Evolutionary conservation across 2,888 invertebrate genomes (phyloP), one percentile per base, ranked within the genome.

Genomic region (Anorthoa munda): DNA sequence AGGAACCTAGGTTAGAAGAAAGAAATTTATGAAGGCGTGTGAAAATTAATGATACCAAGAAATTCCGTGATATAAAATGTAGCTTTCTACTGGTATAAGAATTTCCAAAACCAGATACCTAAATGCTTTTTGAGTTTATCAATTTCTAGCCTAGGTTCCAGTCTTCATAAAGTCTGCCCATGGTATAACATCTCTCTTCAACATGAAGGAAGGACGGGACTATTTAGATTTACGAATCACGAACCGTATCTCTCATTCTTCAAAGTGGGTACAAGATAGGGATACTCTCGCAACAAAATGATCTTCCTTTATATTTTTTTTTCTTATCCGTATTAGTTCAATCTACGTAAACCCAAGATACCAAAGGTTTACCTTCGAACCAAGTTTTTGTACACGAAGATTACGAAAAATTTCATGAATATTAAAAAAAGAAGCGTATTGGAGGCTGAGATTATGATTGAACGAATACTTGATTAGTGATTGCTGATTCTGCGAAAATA

Each of bases 401-500:
- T 87, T 84, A 81, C 67, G 68, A 69, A 60, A 81, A 82, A 83
- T 74, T 87, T 81, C 70, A 86, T 87, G 88, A 86, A 86, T 86
- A 86, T 86, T 83, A 78, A 86, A 84, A 85, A 85, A 76, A 75
- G 70, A 76, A 75, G 72, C 87, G 76, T 82, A 87, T 87, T 81
- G 81, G 64, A 73, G 64, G 79, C 78, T 65, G 60, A 50, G 85
- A 86, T 89, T 87, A 87, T 84, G 84, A 87, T 85, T 87, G 85
- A 88, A 84, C 84, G 90, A 89, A 88, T 87, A 87, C 88, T 88
- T 88, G 89, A 89, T 90, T 87, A 88, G 81, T 85, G 85, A 88
- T 86, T 81, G 89, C 79, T 76, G 83, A 85, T 85, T 86, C 75
- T 76, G 82, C 84, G 60, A 82, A 82, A 82, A 83, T 81, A 83